phyloP scores from a whole-genome alignment of 2,113 vertebrate genomes.

The Pardalotus punctatus region DNA sequence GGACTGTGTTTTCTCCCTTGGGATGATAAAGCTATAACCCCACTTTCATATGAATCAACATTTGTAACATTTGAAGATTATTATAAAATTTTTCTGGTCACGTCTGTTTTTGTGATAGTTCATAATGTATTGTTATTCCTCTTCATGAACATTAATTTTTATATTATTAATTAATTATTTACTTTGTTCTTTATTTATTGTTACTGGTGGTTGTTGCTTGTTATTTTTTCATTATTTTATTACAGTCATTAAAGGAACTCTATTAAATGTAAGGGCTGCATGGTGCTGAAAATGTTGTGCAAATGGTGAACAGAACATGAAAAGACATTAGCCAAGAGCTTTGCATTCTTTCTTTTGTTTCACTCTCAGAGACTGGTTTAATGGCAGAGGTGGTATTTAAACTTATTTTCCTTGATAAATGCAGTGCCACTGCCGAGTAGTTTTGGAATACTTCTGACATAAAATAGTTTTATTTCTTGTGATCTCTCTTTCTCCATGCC shows the following conservation, averaged over 20 bases:
- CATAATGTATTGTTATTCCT: background rate
- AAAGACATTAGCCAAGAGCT: background rate
- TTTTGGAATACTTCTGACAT: background rate
- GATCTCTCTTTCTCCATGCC: background rate
- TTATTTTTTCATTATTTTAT: background rate
- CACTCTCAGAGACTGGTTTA: background rate
- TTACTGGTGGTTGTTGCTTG: background rate
- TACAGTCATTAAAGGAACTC: background rate
- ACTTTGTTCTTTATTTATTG: background rate
- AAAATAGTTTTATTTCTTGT: background rate
- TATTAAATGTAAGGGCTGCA: background rate
- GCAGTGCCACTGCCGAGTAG: background rate
- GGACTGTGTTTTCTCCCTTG: accelerated
- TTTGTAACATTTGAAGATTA: background rate
- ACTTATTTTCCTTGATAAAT: background rate
- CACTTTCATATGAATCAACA: background rate
- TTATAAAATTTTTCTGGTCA: background rate
- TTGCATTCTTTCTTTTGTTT: background rate
- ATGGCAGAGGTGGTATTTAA: background rate
- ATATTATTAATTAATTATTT: background rate
- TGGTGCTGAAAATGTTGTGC: background rate
- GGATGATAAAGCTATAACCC: background rate
- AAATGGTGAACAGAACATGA: background rate
- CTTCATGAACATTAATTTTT: background rate
- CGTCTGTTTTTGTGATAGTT: background rate